Evolutionary conservation across 2,113 vertebrate genomes (phyloP).

Genomic region (Cololabis saira): DNA sequence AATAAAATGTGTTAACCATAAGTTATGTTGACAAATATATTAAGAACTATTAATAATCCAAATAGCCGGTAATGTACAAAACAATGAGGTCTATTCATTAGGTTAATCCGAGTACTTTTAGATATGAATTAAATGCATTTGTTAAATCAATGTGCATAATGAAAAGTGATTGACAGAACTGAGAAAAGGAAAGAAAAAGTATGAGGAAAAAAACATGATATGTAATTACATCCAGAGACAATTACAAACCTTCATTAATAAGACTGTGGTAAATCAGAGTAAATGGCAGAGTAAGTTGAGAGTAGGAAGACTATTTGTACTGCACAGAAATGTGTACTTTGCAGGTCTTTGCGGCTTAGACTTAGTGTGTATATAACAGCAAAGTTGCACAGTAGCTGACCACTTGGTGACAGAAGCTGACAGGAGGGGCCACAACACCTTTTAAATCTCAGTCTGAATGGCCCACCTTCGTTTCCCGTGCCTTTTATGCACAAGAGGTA

Average conservation of each 20-base stretch:
- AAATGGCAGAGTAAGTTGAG: not conserved
- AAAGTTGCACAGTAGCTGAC: slow-evolving; percentile 64
- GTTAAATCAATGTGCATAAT: too few species aligned
- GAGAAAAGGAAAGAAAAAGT: not conserved
- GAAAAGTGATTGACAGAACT: too few species aligned
- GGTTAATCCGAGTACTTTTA: too few species aligned
- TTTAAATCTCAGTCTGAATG: slow-evolving; percentile 18
- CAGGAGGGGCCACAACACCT: slow-evolving; percentile 40
- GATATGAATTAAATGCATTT: too few species aligned
- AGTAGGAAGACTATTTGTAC: slow-evolving; percentile 61
- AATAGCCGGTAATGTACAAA: too few species aligned
- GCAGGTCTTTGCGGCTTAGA: slow-evolving; percentile 49
- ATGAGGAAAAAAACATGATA: not conserved
- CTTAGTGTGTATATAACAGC: slow-evolving; percentile 53
- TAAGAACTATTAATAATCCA: too few species aligned
- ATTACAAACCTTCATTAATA: slow-evolving; percentile 13
- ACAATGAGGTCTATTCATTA: too few species aligned
- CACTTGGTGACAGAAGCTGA: slow-evolving; percentile 62
- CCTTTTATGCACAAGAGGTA: not conserved
- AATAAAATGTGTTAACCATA: too few species aligned
- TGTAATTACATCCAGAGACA: not conserved
- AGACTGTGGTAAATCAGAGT: not conserved
- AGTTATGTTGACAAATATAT: too few species aligned
- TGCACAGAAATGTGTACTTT: slow-evolving; percentile 65
- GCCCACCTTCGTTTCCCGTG: slow-evolving; percentile 24